Conservation (phyloP, 2,888 invertebrate species). For the Amblyteles armatorius region DNA sequence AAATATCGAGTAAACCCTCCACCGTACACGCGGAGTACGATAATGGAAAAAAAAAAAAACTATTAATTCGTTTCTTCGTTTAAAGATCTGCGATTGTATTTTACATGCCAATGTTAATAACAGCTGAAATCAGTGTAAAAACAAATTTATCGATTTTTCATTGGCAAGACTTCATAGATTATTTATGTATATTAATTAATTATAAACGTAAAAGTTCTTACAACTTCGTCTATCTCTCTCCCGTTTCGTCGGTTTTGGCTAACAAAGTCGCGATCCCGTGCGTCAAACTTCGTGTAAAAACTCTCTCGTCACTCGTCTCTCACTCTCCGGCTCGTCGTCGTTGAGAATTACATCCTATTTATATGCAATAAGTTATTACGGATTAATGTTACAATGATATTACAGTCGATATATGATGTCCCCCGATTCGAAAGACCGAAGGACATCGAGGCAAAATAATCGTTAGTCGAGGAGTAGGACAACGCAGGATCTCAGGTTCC, state of each 20-base stretch:
- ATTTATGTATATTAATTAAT: conserved; percentile 39
- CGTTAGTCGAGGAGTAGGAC: conserved; percentile 5
- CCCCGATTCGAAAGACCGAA: neutral
- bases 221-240: conserved; percentile 51
- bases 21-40: neutral
- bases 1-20: neutral
- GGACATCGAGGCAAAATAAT: conserved; percentile 29
- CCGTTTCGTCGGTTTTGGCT: conserved; percentile 10
- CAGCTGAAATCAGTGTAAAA: conserved; percentile 8
- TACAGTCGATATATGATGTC: conserved; percentile 49
- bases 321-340: conserved; percentile 15
- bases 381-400: conserved; percentile 48
- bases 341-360: conserved; percentile 14
- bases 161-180: conserved; percentile 41
- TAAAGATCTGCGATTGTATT: conserved; percentile 28
- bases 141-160: conserved; percentile 38
- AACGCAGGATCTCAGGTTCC: conserved; percentile 3
- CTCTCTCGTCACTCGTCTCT: conserved; percentile 7
- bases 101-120: conserved; percentile 22
- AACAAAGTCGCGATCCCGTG: conserved; percentile 5
- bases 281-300: conserved; percentile 2
- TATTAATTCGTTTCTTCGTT: neutral
- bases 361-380: conserved; percentile 43
- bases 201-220: conserved; percentile 60
- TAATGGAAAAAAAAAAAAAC: neutral